Percentiles rank a stretch among this genome's conserved stretches.
Evolutionary conservation across 2,888 invertebrate species (phyloP).

Genomic region (Gastrophysa polygoni): DNA sequence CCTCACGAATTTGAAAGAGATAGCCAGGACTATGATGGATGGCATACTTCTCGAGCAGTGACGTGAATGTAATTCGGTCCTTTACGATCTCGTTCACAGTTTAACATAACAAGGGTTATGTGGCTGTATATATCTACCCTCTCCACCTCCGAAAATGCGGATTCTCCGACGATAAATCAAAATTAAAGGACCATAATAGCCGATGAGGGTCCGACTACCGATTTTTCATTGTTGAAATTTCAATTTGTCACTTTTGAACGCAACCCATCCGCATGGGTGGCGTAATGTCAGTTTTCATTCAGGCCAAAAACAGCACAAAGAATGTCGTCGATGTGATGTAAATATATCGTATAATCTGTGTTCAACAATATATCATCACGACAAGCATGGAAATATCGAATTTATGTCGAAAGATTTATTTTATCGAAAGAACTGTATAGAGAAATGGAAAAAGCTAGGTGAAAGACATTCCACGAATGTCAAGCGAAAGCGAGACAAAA

Average conservation of each 20-base stretch:
- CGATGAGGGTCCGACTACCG: background rate
- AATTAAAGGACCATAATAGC: background rate
- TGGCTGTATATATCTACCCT: background rate
- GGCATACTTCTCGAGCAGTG: background rate
- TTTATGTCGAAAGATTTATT: no score
- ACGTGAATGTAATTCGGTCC: background rate
- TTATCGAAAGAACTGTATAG: no score
- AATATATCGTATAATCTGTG: no score
- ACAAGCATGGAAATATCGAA: no score
- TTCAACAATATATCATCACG: no score
- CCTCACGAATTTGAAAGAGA: background rate
- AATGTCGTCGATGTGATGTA: no score
- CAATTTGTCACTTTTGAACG: background rate
- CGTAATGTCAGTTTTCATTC: background rate
- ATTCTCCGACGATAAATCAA: background rate
- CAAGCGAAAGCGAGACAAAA: no score
- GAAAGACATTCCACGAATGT: no score
- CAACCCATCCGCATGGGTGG: background rate
- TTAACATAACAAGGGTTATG: background rate
- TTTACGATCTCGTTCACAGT: background rate
- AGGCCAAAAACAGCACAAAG: background rate
- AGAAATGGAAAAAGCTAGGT: no score
- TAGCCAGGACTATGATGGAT: background rate
- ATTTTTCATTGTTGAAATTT: background rate
- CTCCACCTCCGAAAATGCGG: background rate